Evolutionary conservation across 2,797 vertebrate genomes (phyloP).

Genomic region (Meda fulgida): DNA sequence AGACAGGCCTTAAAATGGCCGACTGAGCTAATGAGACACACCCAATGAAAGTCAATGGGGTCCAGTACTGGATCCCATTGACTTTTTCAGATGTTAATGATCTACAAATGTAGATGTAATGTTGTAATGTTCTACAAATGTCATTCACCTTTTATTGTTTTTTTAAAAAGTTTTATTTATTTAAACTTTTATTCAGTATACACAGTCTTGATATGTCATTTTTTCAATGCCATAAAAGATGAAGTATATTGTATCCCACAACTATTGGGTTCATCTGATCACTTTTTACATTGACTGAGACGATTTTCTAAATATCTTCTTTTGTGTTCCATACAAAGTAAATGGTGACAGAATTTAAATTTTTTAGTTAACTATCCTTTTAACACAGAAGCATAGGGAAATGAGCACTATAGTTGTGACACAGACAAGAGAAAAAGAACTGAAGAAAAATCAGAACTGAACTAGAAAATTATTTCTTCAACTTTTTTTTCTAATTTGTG

Average conservation of each 20-base stretch:
- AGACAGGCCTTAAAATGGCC: background rate
- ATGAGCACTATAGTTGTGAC: background rate
- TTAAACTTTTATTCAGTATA: background rate
- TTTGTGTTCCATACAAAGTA: background rate
- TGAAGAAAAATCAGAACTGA: background rate
- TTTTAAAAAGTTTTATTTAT: background rate
- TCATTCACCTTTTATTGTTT: conserved; percentile 26
- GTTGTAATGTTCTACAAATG: conserved; percentile 20
- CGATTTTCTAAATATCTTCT: background rate
- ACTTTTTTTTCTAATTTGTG: too few species aligned
- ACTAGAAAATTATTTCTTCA: too few species aligned
- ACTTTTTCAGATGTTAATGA: conserved; percentile 2
- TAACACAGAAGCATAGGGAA: background rate
- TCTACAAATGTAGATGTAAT: too few species aligned
- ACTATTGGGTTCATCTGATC: background rate
- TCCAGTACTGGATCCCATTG: background rate
- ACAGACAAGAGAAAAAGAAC: background rate
- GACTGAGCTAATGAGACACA: background rate
- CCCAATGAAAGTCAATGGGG: background rate
- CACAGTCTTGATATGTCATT: background rate
- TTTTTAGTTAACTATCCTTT: background rate
- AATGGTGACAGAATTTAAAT: background rate
- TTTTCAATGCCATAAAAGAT: conserved; percentile 1
- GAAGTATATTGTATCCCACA: conserved; percentile 30
- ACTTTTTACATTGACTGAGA: background rate